phyloP scores from a whole-genome alignment of 2,113 vertebrate species.

The Labeo catla region DNA sequence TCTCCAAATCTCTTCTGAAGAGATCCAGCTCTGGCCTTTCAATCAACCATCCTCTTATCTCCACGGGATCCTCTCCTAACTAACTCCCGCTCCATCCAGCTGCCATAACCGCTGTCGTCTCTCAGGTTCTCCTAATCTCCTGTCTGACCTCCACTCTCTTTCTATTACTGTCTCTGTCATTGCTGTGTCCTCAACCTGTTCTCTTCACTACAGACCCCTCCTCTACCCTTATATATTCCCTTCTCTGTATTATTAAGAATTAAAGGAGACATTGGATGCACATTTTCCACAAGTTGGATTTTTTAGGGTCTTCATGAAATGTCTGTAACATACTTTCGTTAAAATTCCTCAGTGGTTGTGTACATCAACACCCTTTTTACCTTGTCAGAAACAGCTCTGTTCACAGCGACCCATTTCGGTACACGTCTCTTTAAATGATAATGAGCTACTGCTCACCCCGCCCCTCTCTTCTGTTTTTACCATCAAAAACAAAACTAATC shows the following conservation, averaged over 20 bases:
- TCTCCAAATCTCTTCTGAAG: conserved; percentile 27
- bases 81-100: conserved; percentile 27
- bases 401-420: too few relatives aligned
- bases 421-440: too few relatives aligned
- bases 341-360: too few relatives aligned
- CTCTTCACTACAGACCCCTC: background rate
- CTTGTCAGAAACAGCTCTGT: too few relatives aligned
- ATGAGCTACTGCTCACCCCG: too few relatives aligned
- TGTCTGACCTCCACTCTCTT: conserved; percentile 4
- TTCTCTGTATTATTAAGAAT: background rate
- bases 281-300: too few relatives aligned
- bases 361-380: too few relatives aligned
- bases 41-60: conserved; percentile 37
- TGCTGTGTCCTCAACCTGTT: background rate
- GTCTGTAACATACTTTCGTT: too few relatives aligned
- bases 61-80: conserved; percentile 33
- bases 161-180: conserved; percentile 6
- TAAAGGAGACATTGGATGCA: background rate
- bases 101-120: conserved; percentile 23
- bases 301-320: too few relatives aligned
- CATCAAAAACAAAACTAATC: too few relatives aligned
- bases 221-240: background rate
- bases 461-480: too few relatives aligned
- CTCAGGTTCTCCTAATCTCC: conserved; percentile 32
- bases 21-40: conserved; percentile 22